These are phyloP conservation scores for Chymomyza amoena DNA, from an alignment of 2,888 invertebrate genomes.

Conservation along the genomic window DNA sequence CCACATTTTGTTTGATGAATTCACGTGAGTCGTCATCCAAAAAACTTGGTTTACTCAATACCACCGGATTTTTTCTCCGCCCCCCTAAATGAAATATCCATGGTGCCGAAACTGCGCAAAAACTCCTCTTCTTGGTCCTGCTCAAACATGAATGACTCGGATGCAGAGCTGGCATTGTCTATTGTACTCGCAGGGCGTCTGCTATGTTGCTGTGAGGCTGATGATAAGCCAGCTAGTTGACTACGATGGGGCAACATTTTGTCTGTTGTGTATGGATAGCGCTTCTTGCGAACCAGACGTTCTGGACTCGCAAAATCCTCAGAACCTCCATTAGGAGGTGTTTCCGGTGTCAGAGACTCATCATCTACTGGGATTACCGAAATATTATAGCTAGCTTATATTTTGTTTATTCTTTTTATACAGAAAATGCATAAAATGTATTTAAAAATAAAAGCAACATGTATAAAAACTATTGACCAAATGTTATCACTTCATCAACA, in stretches of 20 bases:
- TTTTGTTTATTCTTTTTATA: constrained; percentile 29
- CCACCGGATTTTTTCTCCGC: constrained; percentile 6
- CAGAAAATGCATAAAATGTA: constrained; percentile 28
- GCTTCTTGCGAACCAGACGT: neutral
- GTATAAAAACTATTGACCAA: constrained; percentile 26
- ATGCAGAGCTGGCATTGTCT: too few relatives aligned
- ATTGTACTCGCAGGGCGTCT: too few relatives aligned
- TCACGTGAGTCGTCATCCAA: constrained; percentile 19
- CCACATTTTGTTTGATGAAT: constrained; percentile 27
- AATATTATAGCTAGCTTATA: constrained; percentile 21
- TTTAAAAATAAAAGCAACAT: constrained; percentile 6
- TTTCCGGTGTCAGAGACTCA: neutral
- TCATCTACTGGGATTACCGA: neutral
- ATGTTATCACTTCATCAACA: constrained; percentile 64
- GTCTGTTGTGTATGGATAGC: neutral
- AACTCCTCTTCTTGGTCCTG: neutral
- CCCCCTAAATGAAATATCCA: constrained; percentile 34
- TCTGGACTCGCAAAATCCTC: too few relatives aligned
- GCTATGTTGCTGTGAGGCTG: neutral
- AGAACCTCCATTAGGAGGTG: too few relatives aligned
- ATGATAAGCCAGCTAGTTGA: too few relatives aligned
- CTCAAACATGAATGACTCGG: too few relatives aligned
- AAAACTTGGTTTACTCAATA: neutral
- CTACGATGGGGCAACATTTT: neutral
- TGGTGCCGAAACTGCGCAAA: constrained; percentile 11